Evolutionary conservation across 1,140 invertebrate species (phyloP).

Genomic region (Apis dorsata): DNA sequence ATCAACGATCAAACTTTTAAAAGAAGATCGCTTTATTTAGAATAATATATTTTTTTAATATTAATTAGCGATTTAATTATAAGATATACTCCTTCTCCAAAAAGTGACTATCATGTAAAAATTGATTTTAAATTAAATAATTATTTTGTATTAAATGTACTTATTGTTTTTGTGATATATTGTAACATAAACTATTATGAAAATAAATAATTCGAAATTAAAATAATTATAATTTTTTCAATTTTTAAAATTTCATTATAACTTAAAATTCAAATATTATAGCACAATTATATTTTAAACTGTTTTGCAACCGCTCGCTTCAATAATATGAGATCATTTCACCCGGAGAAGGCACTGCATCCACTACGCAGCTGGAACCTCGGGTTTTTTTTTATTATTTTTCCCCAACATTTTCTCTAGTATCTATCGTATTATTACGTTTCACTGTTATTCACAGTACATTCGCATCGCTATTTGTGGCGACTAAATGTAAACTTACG

Average conservation of each 20-base stretch:
- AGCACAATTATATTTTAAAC: neutral
- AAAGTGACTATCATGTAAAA: neutral
- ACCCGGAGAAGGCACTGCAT: conserved; percentile 22
- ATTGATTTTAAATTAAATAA: neutral
- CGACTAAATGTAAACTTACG: conserved; percentile 63
- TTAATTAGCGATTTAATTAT: conserved; percentile 15
- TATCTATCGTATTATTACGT: conserved; percentile 44
- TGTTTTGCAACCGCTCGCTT: conserved; percentile 12
- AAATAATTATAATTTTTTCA: neutral
- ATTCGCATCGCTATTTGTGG: conserved; percentile 59
- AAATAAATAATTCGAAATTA: neutral
- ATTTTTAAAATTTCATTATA: neutral
- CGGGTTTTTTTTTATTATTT: conserved; percentile 12
- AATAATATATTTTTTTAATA: conserved; percentile 40
- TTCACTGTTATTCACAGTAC: conserved; percentile 50
- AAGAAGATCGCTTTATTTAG: conserved; percentile 45
- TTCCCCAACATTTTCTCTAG: conserved; percentile 1
- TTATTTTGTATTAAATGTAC: neutral
- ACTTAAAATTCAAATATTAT: neutral
- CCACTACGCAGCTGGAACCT: conserved; percentile 37
- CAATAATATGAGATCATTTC: neutral
- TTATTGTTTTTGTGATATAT: neutral
- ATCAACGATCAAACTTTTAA: conserved; percentile 48
- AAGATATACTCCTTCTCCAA: conserved; percentile 20
- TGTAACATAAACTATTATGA: neutral